Conservation (phyloP, 2,888 invertebrate genomes). For the Conistra vaccinii region DNA sequence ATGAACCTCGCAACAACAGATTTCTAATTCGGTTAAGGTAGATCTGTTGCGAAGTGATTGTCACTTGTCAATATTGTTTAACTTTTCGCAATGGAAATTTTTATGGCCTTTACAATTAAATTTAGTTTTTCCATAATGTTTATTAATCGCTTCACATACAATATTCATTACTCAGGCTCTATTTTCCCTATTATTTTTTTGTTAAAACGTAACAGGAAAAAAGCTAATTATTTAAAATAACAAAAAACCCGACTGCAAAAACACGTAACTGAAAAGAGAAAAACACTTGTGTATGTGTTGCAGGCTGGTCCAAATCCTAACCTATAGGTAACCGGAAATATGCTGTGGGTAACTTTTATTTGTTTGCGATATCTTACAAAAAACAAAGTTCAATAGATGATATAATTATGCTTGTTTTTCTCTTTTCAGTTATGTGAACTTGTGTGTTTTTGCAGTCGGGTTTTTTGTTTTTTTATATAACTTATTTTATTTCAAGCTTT, state of each 20-base stretch:
- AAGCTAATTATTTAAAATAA: not conserved
- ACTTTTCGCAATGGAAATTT: not conserved
- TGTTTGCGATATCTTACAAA: too few species aligned
- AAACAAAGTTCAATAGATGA: too few species aligned
- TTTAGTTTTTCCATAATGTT: not conserved
- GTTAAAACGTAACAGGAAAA: not conserved
- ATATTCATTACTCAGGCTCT: not conserved
- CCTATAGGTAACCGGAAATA: too few species aligned
- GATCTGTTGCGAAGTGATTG: constrained; percentile 10
- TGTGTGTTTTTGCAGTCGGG: too few species aligned
- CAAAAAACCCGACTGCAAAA: too few species aligned
- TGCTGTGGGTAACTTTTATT: too few species aligned
- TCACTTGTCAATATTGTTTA: constrained; percentile 11
- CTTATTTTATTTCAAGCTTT: too few species aligned
- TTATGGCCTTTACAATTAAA: not conserved
- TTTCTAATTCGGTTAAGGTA: constrained; percentile 37
- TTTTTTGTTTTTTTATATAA: too few species aligned
- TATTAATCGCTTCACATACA: not conserved
- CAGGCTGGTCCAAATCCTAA: too few species aligned
- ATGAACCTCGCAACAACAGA: constrained; percentile 34
- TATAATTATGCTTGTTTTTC: too few species aligned
- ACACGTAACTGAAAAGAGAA: not conserved
- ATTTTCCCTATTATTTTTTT: not conserved
- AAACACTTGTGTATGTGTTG: too few species aligned
- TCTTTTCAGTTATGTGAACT: too few species aligned